These are phyloP conservation scores for Drosophila bifasciata DNA, from an alignment of 1,140 invertebrate genomes.

Conservation along the genomic window DNA sequence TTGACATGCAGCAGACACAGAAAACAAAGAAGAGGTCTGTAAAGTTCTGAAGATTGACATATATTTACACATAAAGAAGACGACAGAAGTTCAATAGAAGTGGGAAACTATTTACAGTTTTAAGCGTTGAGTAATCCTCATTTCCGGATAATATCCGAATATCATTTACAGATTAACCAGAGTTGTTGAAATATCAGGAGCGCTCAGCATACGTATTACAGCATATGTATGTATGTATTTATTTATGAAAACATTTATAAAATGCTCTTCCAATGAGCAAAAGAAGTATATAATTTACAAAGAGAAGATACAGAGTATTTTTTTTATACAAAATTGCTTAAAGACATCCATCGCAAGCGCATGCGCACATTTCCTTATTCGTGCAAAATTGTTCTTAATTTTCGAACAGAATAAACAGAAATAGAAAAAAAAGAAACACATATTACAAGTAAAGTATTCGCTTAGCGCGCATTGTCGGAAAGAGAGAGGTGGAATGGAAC, in stretches of 20 bases:
- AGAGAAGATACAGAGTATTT: too few species aligned
- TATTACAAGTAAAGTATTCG: slow-evolving; percentile 38
- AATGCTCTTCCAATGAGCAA: too few species aligned
- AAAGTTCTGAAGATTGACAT: slow-evolving; percentile 18
- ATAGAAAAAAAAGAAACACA: slow-evolving; percentile 17
- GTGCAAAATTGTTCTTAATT: slow-evolving; percentile 8
- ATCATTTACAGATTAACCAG: too few species aligned
- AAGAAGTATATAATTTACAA: too few species aligned
- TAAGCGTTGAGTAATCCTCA: slow-evolving; percentile 5
- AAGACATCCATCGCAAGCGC: slow-evolving; percentile 48
- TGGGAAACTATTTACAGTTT: slow-evolving; percentile 48
- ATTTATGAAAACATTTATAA: too few species aligned
- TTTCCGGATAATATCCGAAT: too few species aligned
- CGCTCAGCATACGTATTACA: too few species aligned
- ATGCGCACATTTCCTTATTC: slow-evolving; percentile 47
- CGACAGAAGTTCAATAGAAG: slow-evolving; percentile 1
- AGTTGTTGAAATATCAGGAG: too few species aligned
- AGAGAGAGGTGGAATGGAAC: slow-evolving; percentile 36
- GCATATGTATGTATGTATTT: too few species aligned
- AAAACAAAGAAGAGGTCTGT: neutral
- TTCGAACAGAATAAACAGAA: slow-evolving; percentile 53
- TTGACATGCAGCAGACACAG: slow-evolving; percentile 27
- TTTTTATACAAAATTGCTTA: too few species aligned
- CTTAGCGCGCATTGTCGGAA: slow-evolving; percentile 23
- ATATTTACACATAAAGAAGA: neutral